phyloP scores from a whole-genome alignment of 2,113 vertebrate genomes.

The Calidris pygmaea region DNA sequence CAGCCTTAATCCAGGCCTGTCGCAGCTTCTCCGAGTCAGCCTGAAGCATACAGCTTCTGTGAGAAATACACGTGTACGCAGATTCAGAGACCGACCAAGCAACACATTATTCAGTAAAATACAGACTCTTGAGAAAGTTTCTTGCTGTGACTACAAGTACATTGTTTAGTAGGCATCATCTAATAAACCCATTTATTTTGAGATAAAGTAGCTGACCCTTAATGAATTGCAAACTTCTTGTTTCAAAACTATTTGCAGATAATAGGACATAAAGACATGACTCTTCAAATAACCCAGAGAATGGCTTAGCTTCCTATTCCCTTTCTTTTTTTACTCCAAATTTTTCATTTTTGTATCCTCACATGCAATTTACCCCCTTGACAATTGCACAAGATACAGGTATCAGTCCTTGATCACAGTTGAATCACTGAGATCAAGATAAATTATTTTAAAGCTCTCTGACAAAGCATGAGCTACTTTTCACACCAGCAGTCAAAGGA shows the following conservation, averaged over 20 bases:
- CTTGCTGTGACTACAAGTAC: not conserved
- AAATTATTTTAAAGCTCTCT: not conserved
- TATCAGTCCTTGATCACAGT: not conserved
- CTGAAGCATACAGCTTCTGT: slow-evolving; percentile 97
- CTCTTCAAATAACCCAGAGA: not conserved
- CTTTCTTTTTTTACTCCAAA: not conserved
- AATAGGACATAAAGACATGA: not conserved
- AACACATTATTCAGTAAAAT: not conserved
- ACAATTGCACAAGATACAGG: not conserved
- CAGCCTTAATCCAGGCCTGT: slow-evolving; percentile 95
- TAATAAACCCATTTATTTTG: not conserved
- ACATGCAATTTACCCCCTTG: not conserved
- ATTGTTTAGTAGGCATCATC: not conserved
- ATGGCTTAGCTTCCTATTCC: not conserved
- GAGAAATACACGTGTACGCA: not conserved
- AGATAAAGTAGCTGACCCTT: not conserved
- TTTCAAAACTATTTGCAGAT: not conserved
- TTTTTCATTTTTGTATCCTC: not conserved
- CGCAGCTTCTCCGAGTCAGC: slow-evolving; percentile 95
- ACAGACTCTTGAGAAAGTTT: not conserved
- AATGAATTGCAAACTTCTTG: not conserved
- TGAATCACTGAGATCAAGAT: not conserved
- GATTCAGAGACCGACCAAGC: not conserved
- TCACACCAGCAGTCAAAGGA: not conserved
- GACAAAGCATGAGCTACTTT: not conserved